A percentile compares a stretch with the other conserved stretches of the same genome.
phyloP scores from a whole-genome alignment of 2,113 vertebrate genomes.

The Smithornis capensis region DNA sequence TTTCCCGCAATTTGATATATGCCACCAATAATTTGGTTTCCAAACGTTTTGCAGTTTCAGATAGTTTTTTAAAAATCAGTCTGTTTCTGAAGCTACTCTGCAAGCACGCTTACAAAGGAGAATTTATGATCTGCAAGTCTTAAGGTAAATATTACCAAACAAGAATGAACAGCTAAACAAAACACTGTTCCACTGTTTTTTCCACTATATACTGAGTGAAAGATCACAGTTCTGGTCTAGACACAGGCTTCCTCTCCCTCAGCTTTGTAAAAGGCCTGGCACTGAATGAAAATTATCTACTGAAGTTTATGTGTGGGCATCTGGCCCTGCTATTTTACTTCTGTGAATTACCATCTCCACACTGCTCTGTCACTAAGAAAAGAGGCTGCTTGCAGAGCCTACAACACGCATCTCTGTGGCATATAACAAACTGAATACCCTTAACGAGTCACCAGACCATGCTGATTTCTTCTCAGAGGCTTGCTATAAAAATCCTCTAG shows the following conservation, averaged over 20 bases:
- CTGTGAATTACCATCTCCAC: accelerated
- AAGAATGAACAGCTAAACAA: conserved; percentile 3
- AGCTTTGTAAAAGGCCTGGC: not conserved
- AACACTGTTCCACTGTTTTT: not conserved
- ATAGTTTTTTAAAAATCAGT: not conserved
- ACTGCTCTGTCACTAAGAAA: not conserved
- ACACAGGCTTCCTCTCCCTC: not conserved
- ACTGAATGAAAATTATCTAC: not conserved
- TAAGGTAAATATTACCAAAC: not conserved
- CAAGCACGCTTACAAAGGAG: not conserved
- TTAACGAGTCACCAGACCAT: not conserved
- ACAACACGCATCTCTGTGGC: accelerated
- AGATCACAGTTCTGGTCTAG: not conserved
- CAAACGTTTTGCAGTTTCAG: not conserved
- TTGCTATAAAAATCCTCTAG: not conserved
- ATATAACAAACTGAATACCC: not conserved
- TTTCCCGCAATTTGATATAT: not conserved
- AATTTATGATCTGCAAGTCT: not conserved
- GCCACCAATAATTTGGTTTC: not conserved
- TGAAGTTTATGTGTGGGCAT: not conserved
- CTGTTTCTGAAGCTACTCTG: not conserved
- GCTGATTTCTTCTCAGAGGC: not conserved
- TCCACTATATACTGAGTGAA: not conserved
- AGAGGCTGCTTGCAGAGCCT: not conserved
- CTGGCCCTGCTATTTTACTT: not conserved